A percentile compares a stretch with the other conserved stretches of the same genome.
phyloP scores from a whole-genome alignment of 2,888 invertebrate genomes.

The Drosophila ustulata region DNA sequence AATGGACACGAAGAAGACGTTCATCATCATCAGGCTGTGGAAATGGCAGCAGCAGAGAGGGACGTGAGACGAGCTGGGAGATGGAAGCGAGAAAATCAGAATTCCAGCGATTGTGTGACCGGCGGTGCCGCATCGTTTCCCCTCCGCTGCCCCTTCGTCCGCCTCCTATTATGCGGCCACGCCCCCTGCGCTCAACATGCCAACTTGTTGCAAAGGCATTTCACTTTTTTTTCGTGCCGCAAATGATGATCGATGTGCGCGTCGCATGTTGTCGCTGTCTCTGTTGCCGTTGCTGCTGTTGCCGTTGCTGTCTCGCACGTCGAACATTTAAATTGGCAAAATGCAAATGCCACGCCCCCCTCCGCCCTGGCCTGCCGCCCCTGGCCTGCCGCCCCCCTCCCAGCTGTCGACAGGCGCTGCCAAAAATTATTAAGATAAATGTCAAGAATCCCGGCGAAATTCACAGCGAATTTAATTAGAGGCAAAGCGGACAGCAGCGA shows the following conservation, averaged over 20 bases:
- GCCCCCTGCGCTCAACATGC: conserved; percentile 4
- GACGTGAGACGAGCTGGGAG: background rate
- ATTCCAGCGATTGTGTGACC: conserved; percentile 69
- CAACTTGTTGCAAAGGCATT: conserved; percentile 56
- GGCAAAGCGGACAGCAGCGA: conserved; percentile 50
- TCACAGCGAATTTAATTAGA: conserved; percentile 68
- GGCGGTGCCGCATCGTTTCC: conserved; percentile 49
- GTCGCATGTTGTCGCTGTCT: conserved; percentile 67
- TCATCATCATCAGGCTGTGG: conserved; percentile 56
- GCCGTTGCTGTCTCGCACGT: conserved; percentile 18
- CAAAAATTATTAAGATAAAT: conserved; percentile 79
- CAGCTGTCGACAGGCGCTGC: conserved; percentile 54
- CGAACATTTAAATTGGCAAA: conserved; percentile 67
- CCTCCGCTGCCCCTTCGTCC: background rate
- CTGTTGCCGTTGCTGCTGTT: conserved; percentile 7
- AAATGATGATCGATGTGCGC: conserved; percentile 79
- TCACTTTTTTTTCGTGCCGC: conserved; percentile 78
- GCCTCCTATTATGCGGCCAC: conserved; percentile 1
- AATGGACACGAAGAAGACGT: conserved; percentile 44
- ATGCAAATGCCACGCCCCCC: conserved; percentile 57
- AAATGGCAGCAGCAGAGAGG: conserved; percentile 13
- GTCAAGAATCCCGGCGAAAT: conserved; percentile 44
- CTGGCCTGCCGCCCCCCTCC: conserved; percentile 4
- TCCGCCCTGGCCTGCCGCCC: background rate
- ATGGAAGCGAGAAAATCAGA: conserved; percentile 54